Percentiles rank a stretch among this genome's conserved stretches.
phyloP scores from a whole-genome alignment of 2,113 vertebrate species.

The Hippocampus zosterae region DNA sequence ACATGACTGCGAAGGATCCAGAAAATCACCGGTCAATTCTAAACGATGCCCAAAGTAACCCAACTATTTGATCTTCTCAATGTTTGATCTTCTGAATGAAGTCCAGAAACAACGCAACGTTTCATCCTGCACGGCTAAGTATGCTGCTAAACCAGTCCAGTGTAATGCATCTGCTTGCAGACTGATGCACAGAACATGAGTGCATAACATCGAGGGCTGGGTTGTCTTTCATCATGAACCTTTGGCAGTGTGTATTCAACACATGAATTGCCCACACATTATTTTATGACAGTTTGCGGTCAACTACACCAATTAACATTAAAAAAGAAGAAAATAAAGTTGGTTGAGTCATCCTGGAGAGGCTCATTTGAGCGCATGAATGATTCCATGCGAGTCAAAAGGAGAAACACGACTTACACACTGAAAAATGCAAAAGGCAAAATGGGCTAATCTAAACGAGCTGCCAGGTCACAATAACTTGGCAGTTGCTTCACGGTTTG shows the following conservation, averaged over 20 bases:
- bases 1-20: slow-evolving; percentile 60
- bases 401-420: slow-evolving; percentile 41
- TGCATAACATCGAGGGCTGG: slow-evolving; percentile 26
- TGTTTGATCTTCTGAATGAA: slow-evolving; percentile 4
- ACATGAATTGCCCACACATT: slow-evolving; percentile 18
- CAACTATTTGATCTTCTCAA: slow-evolving; percentile 20
- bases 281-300: slow-evolving; percentile 32
- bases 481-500: slow-evolving; percentile 49
- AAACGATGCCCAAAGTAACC: slow-evolving; percentile 43
- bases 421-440: slow-evolving; percentile 61
- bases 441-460: slow-evolving; percentile 21
- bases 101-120: slow-evolving; percentile 38
- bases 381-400: slow-evolving; percentile 42
- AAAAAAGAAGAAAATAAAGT: not conserved
- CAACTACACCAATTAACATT: slow-evolving; percentile 16
- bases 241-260: slow-evolving; percentile 19
- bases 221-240: slow-evolving; percentile 20
- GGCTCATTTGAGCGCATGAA: slow-evolving; percentile 35
- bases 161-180: slow-evolving; percentile 31
- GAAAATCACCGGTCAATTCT: slow-evolving; percentile 42
- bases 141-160: slow-evolving; percentile 29
- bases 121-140: slow-evolving; percentile 38
- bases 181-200: slow-evolving; percentile 25
- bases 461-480: slow-evolving; percentile 32
- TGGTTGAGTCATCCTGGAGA: slow-evolving; percentile 30